These are phyloP conservation scores for Limnodromus scolopaceus DNA, from an alignment of 2,797 vertebrate genomes.

Conservation along the genomic window DNA sequence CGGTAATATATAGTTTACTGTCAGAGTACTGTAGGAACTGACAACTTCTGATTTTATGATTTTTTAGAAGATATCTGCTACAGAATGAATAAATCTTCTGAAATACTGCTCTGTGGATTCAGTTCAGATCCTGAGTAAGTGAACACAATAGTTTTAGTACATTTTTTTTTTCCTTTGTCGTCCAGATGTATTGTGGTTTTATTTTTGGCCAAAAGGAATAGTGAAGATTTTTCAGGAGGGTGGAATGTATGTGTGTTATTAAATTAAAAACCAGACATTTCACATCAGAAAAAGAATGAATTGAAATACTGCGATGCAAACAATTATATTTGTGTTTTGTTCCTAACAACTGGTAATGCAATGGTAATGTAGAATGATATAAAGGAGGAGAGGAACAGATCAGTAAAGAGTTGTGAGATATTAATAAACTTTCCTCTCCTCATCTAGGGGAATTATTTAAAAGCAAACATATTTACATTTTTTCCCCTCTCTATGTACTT, in stretches of 20 bases:
- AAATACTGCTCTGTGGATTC: slow-evolving; percentile 51
- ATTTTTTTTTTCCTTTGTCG: background rate
- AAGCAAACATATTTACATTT: background rate
- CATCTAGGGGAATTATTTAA: background rate
- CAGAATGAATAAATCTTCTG: background rate
- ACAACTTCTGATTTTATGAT: background rate
- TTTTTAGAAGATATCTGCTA: background rate
- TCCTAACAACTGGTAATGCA: background rate
- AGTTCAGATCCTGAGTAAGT: background rate
- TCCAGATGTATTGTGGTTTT: background rate
- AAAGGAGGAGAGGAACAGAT: background rate
- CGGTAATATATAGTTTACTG: background rate
- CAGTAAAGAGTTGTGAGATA: background rate
- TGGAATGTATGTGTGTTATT: background rate
- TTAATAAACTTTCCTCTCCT: background rate
- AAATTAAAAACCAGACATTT: background rate
- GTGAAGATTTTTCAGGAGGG: background rate
- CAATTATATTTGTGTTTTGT: background rate
- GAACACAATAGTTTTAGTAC: background rate
- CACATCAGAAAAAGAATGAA: background rate
- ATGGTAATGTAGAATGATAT: background rate
- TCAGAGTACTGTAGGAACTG: background rate
- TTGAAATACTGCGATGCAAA: background rate
- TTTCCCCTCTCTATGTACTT: background rate
- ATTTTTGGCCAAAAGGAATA: background rate